Conservation (phyloP, 2,113 vertebrate genomes). For the Rhombomys opimus region DNA sequence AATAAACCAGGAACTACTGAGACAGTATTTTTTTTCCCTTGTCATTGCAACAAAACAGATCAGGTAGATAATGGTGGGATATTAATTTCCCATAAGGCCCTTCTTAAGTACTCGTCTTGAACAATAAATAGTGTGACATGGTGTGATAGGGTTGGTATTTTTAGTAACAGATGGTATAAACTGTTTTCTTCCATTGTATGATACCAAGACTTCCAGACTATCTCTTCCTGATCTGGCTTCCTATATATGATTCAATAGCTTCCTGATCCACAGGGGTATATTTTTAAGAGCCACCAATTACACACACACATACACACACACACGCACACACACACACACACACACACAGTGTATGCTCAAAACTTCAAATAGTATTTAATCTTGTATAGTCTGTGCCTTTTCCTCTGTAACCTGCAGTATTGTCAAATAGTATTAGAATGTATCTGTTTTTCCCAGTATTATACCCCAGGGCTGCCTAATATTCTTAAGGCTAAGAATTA, state of each 20-base stretch:
- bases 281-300: not conserved
- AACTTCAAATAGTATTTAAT: not conserved
- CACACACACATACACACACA: fast-evolving
- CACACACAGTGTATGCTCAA: not conserved
- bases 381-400: not conserved
- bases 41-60: not conserved
- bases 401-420: not conserved
- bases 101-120: slow-evolving; percentile 29
- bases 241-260: not conserved
- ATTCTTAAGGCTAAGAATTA: too few species aligned
- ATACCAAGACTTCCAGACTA: not conserved
- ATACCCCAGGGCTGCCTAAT: too few species aligned
- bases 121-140: not conserved
- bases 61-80: not conserved
- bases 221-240: not conserved
- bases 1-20: not conserved
- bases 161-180: not conserved
- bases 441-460: not conserved
- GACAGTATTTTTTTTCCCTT: not conserved
- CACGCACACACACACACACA: fast-evolving
- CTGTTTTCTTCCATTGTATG: not conserved
- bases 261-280: not conserved
- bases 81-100: slow-evolving; percentile 45
- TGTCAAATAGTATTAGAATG: not conserved
- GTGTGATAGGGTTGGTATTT: not conserved